phyloP scores from a whole-genome alignment of 2,797 vertebrate genomes.

The Chiloscyllium punctatum region DNA sequence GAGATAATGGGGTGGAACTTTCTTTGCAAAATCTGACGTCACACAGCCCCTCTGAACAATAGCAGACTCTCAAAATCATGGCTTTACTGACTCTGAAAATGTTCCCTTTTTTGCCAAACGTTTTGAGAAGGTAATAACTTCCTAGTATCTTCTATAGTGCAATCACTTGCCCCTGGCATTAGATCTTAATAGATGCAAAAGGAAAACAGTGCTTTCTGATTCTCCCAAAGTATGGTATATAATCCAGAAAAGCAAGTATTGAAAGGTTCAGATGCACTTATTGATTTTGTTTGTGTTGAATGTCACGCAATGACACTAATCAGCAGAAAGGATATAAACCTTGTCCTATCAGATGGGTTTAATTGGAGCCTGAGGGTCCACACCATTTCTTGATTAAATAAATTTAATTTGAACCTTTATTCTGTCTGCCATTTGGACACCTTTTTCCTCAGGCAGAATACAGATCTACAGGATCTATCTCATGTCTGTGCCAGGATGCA shows the following conservation, averaged over 20 bases:
- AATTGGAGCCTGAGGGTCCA: neutral
- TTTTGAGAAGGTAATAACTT: neutral
- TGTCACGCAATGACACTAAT: constrained; percentile 12
- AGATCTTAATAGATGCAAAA: neutral
- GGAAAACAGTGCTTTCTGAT: neutral
- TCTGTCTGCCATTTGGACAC: constrained; percentile 10
- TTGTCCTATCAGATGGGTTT: neutral
- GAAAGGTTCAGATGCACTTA: neutral
- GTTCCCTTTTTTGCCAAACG: neutral
- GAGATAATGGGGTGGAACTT: neutral
- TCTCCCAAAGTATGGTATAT: neutral
- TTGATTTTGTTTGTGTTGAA: constrained; percentile 13
- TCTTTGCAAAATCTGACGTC: neutral
- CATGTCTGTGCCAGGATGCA: neutral
- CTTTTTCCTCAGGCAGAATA: neutral
- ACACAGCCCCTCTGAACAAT: no score
- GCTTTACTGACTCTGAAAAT: neutral
- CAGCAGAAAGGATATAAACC: neutral
- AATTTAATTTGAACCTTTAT: constrained; percentile 3
- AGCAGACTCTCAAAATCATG: neutral
- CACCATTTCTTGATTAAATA: neutral
- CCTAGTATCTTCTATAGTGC: neutral
- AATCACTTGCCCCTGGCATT: neutral
- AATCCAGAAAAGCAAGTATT: neutral
- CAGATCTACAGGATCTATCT: neutral